phyloP scores from a whole-genome alignment of 1,140 invertebrate genomes.

The Solenopsis fugax region DNA sequence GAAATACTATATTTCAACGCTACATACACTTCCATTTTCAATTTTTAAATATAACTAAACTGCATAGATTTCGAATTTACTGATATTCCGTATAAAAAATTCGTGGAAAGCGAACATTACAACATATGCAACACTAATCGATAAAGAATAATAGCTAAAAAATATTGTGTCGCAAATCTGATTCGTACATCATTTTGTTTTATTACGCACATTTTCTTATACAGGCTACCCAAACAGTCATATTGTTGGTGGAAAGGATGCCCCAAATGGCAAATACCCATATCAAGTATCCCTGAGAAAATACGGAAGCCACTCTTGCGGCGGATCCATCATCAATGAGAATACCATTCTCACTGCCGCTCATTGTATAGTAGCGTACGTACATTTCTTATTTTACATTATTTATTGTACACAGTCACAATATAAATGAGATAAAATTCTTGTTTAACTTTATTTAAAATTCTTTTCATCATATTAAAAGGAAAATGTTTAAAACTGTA shows the following conservation, averaged over 20 bases:
- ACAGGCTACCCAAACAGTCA: constrained; percentile 32
- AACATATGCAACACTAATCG: too few relatives aligned
- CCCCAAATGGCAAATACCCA: constrained; percentile 82
- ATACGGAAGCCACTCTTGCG: constrained; percentile 85
- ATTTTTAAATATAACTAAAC: too few relatives aligned
- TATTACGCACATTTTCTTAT: neutral
- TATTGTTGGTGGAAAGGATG: constrained; percentile 77
- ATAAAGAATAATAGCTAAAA: neutral
- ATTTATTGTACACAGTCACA: neutral
- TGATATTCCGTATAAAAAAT: too few relatives aligned
- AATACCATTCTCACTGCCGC: constrained; percentile 87
- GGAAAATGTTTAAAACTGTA: neutral
- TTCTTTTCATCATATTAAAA: neutral
- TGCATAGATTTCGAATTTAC: too few relatives aligned
- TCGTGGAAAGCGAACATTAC: too few relatives aligned
- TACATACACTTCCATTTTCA: too few relatives aligned
- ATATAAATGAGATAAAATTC: neutral
- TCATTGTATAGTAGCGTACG: constrained; percentile 85
- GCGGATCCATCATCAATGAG: constrained; percentile 87
- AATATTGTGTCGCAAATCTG: neutral
- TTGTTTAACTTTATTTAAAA: neutral
- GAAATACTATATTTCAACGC: too few relatives aligned
- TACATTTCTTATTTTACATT: constrained; percentile 26
- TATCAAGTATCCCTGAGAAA: constrained; percentile 85
- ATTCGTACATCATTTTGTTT: neutral